phyloP scores from a whole-genome alignment of 1,140 invertebrate species.

The Branchinecta lynchi region DNA sequence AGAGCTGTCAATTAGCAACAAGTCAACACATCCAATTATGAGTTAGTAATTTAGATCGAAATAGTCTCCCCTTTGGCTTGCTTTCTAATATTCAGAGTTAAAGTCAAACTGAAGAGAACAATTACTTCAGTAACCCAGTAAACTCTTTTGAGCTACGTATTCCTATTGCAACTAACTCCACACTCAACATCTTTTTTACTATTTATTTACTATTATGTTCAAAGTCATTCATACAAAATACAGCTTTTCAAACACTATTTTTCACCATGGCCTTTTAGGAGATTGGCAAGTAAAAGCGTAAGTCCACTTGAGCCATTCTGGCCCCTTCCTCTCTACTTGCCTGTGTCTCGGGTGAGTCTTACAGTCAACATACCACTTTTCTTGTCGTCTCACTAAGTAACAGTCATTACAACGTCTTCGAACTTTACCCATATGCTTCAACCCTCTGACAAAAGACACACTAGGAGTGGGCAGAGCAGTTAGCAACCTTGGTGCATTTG shows the following conservation, averaged over 20 bases:
- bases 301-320: constrained; percentile 48
- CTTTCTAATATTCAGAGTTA: not conserved
- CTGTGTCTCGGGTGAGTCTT: constrained; percentile 57
- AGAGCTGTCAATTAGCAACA: no score
- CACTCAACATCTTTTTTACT: not conserved
- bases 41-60: no score
- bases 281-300: constrained; percentile 50
- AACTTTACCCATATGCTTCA: constrained; percentile 43
- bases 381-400: constrained; percentile 48
- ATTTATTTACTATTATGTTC: not conserved
- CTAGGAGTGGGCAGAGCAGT: no score
- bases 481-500: no score
- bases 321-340: constrained; percentile 48
- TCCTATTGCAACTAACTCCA: not conserved
- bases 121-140: not conserved
- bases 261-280: constrained; percentile 40
- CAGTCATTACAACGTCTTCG: constrained; percentile 55
- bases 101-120: not conserved
- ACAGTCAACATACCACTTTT: constrained; percentile 53
- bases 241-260: not conserved
- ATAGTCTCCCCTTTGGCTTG: not conserved
- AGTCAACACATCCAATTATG: no score
- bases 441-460: constrained; percentile 28
- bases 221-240: constrained; percentile 1
- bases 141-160: not conserved